Conservation (phyloP, 2,797 vertebrate genomes). For the Pelodytes ibericus region DNA sequence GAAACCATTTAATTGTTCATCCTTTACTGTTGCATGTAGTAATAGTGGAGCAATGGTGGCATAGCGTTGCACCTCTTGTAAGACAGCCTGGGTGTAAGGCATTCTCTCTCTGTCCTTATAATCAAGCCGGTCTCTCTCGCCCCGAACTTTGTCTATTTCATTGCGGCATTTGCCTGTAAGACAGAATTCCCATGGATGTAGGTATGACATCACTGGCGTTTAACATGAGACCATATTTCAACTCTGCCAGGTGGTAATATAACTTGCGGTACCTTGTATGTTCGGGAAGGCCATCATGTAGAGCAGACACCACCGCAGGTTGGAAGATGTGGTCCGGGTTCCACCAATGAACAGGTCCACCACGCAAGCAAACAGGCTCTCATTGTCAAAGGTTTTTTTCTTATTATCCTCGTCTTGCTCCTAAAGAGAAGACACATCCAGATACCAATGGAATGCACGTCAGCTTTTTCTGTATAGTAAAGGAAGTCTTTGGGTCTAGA, state of each 20-base stretch:
- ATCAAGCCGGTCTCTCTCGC: slow-evolving; percentile 22
- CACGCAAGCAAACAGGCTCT: slow-evolving; percentile 49
- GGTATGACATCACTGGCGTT: too few relatives aligned
- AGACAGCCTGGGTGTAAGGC: too few relatives aligned
- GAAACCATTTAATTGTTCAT: slow-evolving; percentile 26
- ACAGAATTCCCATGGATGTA: too few relatives aligned
- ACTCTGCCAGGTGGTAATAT: too few relatives aligned
- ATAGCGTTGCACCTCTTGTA: slow-evolving; percentile 46
- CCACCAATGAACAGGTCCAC: slow-evolving; percentile 69
- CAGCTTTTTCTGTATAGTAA: too few relatives aligned
- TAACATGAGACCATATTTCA: too few relatives aligned
- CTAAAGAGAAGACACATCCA: too few relatives aligned
- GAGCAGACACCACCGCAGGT: slow-evolving; percentile 70
- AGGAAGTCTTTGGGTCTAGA: too few relatives aligned
- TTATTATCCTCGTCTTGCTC: slow-evolving; percentile 56
- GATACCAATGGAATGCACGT: too few relatives aligned
- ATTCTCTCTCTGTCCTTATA: slow-evolving; percentile 44
- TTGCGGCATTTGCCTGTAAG: too few relatives aligned
- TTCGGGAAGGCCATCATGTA: slow-evolving; percentile 62
- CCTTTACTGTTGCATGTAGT: slow-evolving; percentile 25
- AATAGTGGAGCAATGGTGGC: slow-evolving; percentile 21
- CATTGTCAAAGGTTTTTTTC: slow-evolving; percentile 66
- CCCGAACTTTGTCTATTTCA: slow-evolving; percentile 41
- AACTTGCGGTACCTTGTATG: too few relatives aligned
- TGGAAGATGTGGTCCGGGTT: slow-evolving; percentile 50